Evolutionary conservation across 2,888 invertebrate genomes (phyloP).

Genomic region (Rhamphomyia laevipes): DNA sequence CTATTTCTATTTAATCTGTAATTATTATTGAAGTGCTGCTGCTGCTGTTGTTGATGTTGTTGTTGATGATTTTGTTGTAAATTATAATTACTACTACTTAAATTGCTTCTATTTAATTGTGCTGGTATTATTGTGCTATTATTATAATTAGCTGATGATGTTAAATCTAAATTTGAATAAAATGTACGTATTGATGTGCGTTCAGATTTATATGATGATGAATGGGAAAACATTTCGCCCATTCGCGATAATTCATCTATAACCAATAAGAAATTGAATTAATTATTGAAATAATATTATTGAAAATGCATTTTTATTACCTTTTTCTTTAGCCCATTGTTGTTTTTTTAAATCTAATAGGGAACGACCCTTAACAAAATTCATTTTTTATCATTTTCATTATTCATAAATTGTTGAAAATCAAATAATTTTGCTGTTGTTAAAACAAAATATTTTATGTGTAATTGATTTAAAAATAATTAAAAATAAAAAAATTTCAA

Average conservation of each 20-base stretch:
- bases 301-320: constrained; percentile 39
- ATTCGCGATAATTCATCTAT: constrained; percentile 72
- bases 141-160: constrained; percentile 17
- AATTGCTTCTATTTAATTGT: neutral
- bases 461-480: no score
- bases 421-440: no score
- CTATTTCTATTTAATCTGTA: neutral
- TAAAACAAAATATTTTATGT: no score
- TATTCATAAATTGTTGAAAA: no score
- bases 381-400: no score
- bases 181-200: constrained; percentile 37
- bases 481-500: no score
- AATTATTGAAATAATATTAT: constrained; percentile 1
- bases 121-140: neutral
- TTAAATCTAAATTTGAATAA: constrained; percentile 35
- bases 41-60: constrained; percentile 16
- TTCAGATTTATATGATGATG: constrained; percentile 38
- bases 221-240: constrained; percentile 63
- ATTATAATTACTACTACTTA: neutral
- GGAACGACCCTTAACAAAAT: constrained; percentile 31
- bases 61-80: neutral
- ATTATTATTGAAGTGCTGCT: neutral
- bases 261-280: constrained; percentile 17
- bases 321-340: constrained; percentile 89
- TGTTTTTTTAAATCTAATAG: constrained; percentile 78